Base-by-base conservation (phyloP, 2,888 invertebrate genomes). In the Octonoba sinensis region DNA sequence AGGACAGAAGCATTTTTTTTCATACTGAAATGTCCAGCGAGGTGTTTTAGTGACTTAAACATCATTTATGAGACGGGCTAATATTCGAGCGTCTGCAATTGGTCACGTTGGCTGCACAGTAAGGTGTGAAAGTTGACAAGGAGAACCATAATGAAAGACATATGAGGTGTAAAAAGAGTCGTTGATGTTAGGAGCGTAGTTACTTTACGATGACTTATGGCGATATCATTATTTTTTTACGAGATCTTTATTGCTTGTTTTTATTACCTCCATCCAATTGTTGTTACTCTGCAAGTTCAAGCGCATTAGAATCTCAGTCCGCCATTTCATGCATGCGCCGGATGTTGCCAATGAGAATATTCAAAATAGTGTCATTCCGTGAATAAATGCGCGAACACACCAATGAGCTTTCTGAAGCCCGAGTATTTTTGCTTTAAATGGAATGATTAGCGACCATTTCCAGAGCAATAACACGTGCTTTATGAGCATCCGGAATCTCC, bases 221-320 rank as follows among this genome's bases (percentile, higher is more conserved):
- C 56, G 73, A 73, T 81, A 81, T 81, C 73, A 81, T 81, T 81
- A 81, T 73, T 73, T 81, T 78, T 81, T 81, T 81, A 81, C 79
- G 79, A 81, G 73, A 81, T 56, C 73, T 81, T 81, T 81, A 81
- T 81, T 81, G 79, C 79, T 73, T 81, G 79, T 69, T 81, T 81
- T 81, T 81, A 81, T 73, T 73, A 62, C 79, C 72, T n/a, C 73
- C 64, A 69, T 56, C 73, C 79, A 73, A 81, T 81, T 81, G 73
- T 81, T 81, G 66, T 81, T n/a, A 81, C 78, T 24, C 71, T 73
- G 46, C 20, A 77, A 79, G 79, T 79, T 79, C 60, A 60, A 69
- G 66, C 51, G 79, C 56, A 69, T 74, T 73, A 81, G 62, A 74
- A 73, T 69, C 79, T 81, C 27, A 27, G 62, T 56, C 46, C 67